Evolutionary conservation across 1,140 invertebrate species (phyloP).

Genomic region (Rhopalosiphum padi): DNA sequence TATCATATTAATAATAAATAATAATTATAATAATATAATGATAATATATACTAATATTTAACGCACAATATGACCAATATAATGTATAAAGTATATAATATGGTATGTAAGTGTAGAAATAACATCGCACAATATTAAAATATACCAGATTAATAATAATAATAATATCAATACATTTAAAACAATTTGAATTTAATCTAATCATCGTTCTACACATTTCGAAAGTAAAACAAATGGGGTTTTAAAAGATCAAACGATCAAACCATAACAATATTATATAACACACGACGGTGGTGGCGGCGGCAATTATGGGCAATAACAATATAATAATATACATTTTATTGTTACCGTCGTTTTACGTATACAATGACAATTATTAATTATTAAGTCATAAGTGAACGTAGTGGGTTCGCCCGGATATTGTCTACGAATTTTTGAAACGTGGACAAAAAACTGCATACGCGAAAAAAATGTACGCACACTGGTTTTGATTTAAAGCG

Average conservation of each 20-base stretch:
- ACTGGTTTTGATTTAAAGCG: neutral
- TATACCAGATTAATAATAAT: conserved; percentile 13
- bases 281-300: neutral
- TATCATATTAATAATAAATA: neutral
- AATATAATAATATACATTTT: neutral
- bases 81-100: conserved; percentile 2
- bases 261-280: neutral
- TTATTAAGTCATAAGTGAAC: neutral
- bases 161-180: neutral
- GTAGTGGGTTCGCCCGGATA: neutral
- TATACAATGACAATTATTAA: neutral
- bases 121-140: conserved; percentile 18
- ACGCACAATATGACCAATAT: neutral
- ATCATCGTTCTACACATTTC: neutral
- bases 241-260: neutral
- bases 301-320: neutral
- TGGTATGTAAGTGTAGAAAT: neutral
- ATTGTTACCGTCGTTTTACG: neutral
- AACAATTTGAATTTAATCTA: neutral
- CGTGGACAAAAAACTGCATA: neutral
- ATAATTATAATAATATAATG: conserved; percentile 16
- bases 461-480: neutral
- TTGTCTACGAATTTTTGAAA: neutral
- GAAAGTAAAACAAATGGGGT: neutral
- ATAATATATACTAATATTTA: conserved; percentile 19